Evolutionary conservation across 2,797 vertebrate species (phyloP).

Genomic region (Cossypha polioptera): DNA sequence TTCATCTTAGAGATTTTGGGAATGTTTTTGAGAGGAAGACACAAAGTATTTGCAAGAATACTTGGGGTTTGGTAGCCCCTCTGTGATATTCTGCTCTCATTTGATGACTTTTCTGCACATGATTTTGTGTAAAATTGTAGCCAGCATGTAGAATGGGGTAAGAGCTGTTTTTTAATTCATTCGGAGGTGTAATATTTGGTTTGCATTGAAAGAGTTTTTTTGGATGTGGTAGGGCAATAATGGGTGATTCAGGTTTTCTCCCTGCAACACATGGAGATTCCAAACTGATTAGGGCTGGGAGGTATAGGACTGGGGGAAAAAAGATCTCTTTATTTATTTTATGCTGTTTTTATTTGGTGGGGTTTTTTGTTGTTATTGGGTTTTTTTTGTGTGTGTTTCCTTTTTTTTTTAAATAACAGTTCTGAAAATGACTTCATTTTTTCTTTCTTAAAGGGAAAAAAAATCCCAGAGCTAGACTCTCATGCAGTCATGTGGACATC

Average conservation of each 20-base stretch:
- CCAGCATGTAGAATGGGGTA: not conserved
- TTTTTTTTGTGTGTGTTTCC: too few species aligned
- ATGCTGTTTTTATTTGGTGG: not conserved
- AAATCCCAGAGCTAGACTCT: not conserved
- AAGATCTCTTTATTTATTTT: not conserved
- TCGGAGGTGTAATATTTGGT: not conserved
- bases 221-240: too few species aligned
- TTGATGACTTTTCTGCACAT: not conserved
- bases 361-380: too few species aligned
- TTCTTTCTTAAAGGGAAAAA: not conserved
- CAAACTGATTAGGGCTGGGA: not conserved
- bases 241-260: not conserved
- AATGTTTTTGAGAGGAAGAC: not conserved
- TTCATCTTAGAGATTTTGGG: not conserved
- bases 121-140: not conserved
- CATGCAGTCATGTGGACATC: not conserved
- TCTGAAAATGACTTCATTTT: not conserved
- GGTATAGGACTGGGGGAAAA: accelerated
- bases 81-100: not conserved
- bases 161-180: not conserved
- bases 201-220: not conserved
- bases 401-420: not conserved
- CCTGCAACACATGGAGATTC: not conserved
- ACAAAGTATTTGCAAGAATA: not conserved
- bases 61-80: not conserved